Percentiles rank a stretch among this genome's conserved stretches.
phyloP scores from a whole-genome alignment of 2,888 invertebrate genomes.

The Drosophila aldrichi region DNA sequence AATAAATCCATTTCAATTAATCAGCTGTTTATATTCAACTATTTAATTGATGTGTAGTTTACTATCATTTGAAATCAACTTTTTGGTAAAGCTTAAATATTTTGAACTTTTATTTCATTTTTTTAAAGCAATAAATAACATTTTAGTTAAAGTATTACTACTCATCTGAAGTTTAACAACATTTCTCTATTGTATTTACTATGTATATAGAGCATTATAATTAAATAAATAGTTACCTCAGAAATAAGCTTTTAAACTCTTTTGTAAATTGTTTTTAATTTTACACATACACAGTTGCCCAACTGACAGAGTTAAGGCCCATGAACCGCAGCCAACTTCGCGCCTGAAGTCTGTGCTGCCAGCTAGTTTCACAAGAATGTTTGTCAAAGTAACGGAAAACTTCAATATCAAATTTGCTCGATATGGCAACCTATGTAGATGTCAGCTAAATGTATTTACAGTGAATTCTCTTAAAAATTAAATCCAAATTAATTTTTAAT shows the following conservation, averaged over 20 bases:
- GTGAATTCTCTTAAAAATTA: neutral
- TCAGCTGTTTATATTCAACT: neutral
- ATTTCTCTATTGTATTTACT: too few relatives aligned
- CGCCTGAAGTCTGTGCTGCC: conserved; percentile 20
- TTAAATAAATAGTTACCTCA: neutral
- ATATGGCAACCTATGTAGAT: conserved; percentile 1
- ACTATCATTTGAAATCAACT: too few relatives aligned
- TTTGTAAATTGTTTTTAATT: neutral
- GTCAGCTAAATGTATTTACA: neutral
- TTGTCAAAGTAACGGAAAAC: neutral
- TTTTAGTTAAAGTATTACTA: too few relatives aligned
- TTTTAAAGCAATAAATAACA: too few relatives aligned
- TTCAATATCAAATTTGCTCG: neutral
- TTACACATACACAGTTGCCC: neutral
- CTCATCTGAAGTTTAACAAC: too few relatives aligned
- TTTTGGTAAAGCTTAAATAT: too few relatives aligned
- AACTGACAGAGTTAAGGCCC: neutral
- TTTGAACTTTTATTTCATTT: too few relatives aligned
- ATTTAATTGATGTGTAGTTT: neutral
- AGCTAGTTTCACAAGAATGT: conserved; percentile 2
- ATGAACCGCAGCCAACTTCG: conserved; percentile 3
- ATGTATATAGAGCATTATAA: too few relatives aligned
- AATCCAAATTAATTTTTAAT: too few relatives aligned
- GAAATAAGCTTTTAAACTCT: neutral
- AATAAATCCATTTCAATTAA: neutral